A percentile compares a stretch with the other conserved stretches of the same genome.
Conservation (phyloP, 2,888 invertebrate genomes). For the Idaea biselata region DNA sequence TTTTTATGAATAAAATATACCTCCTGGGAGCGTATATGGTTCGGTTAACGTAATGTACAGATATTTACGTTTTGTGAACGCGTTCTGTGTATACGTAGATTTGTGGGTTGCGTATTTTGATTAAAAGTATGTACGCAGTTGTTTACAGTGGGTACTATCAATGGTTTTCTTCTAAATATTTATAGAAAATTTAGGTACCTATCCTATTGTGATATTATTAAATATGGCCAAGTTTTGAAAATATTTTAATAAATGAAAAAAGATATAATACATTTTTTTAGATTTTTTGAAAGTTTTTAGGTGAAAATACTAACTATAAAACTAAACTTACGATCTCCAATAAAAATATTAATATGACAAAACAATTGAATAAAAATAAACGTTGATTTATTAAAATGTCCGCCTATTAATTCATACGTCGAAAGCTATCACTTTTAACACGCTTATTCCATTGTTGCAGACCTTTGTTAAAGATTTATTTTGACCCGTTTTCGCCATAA, state of each 20-base stretch:
- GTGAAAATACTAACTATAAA: too few relatives aligned
- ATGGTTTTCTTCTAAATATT: background rate
- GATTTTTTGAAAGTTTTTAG: too few relatives aligned
- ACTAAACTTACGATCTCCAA: background rate
- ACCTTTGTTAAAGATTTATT: conserved; percentile 42
- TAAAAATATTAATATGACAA: background rate
- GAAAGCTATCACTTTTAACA: background rate
- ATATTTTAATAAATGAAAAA: too few relatives aligned
- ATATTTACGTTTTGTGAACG: background rate
- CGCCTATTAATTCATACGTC: background rate
- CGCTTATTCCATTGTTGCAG: conserved; percentile 7
- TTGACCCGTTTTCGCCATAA: conserved; percentile 56
- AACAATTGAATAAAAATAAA: background rate
- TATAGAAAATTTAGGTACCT: too few relatives aligned
- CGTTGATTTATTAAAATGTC: background rate
- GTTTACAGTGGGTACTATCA: background rate
- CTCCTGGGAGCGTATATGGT: background rate
- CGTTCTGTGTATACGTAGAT: background rate
- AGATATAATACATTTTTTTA: too few relatives aligned
- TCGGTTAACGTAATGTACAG: conserved; percentile 1
- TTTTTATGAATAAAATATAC: conserved; percentile 31
- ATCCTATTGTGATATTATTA: too few relatives aligned
- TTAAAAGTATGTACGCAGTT: background rate
- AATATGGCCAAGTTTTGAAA: too few relatives aligned
- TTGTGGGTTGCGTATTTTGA: background rate